Conservation (phyloP, 2,113 vertebrate species). For the Meles meles region DNA sequence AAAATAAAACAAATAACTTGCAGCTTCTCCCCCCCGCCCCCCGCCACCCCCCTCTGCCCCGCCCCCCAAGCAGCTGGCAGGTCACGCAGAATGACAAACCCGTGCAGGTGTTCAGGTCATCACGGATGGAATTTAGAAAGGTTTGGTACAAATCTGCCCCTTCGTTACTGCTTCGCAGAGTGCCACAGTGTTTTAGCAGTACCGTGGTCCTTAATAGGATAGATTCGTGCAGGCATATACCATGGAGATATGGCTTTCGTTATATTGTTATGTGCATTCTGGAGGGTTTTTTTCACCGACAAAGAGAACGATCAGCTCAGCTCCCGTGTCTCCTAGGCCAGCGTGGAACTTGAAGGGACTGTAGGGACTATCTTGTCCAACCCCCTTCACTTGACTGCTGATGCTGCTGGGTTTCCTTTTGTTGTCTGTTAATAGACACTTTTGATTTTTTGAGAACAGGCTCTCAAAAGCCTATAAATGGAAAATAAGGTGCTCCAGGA, state of each 20-base stretch:
- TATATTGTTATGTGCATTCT: conserved; percentile 79
- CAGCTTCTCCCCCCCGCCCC: not conserved
- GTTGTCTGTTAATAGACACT: conserved; percentile 51
- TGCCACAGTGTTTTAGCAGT: conserved; percentile 77
- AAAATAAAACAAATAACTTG: conserved; percentile 16
- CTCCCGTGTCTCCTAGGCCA: conserved; percentile 72
- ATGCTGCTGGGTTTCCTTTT: not conserved
- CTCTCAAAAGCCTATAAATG: conserved; percentile 73
- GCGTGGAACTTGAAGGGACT: conserved; percentile 36
- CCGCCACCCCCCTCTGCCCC: not conserved
- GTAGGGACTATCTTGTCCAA: not conserved
- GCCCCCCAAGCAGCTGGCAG: not conserved
- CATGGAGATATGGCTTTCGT: conserved; percentile 82
- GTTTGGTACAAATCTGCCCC: conserved; percentile 75
- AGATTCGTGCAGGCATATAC: conserved; percentile 65
- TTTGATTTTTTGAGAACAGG: conserved; percentile 67
- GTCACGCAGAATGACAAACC: not conserved
- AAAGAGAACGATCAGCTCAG: conserved; percentile 73
- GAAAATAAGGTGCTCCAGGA: conserved; percentile 77
- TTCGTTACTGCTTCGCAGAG: conserved; percentile 68
- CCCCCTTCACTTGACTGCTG: not conserved
- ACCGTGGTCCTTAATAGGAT: conserved; percentile 79
- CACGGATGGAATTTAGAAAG: conserved; percentile 74
- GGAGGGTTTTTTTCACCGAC: conserved; percentile 72
- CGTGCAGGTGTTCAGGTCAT: conserved; percentile 2